phyloP scores from a whole-genome alignment of 2,113 vertebrate species.

The Mus pahari region DNA sequence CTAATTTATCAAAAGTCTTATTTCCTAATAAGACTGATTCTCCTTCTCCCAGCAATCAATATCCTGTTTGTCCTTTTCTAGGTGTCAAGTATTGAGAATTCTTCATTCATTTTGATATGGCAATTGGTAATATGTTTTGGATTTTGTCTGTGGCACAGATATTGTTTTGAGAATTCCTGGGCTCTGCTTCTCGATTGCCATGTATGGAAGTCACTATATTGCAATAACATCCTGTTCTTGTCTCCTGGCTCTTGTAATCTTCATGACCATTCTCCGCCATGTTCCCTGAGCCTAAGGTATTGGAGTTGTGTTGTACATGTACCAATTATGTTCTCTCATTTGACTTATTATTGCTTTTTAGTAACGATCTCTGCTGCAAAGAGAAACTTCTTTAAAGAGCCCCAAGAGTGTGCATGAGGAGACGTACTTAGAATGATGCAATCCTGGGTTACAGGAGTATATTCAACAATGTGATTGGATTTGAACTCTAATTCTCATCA shows the following conservation, averaged over 20 bases:
- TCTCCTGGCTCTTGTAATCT: background rate
- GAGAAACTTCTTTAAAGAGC: background rate
- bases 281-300: background rate
- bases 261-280: background rate
- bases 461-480: fast-evolving
- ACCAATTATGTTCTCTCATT: background rate
- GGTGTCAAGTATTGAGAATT: background rate
- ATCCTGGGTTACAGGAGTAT: too few species aligned
- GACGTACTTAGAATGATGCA: background rate
- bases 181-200: background rate
- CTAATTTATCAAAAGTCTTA: background rate
- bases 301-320: background rate
- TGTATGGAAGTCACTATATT: background rate
- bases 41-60: background rate
- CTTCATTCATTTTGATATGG: background rate
- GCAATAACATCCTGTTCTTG: background rate
- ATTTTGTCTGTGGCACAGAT: background rate
- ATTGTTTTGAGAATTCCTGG: background rate
- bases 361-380: background rate
- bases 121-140: background rate
- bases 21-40: background rate
- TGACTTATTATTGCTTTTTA: background rate
- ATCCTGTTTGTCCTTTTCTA: background rate
- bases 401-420: background rate
- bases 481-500: background rate